Evolutionary conservation across 2,113 vertebrate genomes (phyloP), one percentile per base, ranked within the genome.

Genomic region (Arizona elegans): DNA sequence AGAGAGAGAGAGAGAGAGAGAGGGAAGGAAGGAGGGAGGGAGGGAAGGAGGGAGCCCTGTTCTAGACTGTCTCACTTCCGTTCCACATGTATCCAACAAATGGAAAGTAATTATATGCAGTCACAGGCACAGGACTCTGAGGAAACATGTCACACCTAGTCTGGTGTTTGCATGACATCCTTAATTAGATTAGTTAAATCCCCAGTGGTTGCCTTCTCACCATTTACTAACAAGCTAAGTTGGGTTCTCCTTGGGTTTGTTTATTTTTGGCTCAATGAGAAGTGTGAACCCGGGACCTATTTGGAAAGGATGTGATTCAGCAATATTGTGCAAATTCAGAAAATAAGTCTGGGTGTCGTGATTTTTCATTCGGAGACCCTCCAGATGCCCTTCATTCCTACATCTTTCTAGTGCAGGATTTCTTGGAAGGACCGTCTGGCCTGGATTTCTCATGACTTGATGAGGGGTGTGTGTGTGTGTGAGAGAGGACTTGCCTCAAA

Each of bases 401-500:
- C 90, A 47, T 24, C 54, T 89, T 93, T 86, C 70, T 90, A 70
- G 88, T 93, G 8, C 43, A 43, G 5, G 93, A 93, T 90, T 86
- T 94, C 52, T 91, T 86, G 88, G 53, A 93, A 91, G 29, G 7
- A 65, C 8, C 5, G 54, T 11, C 10, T 93, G 11, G 19, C 24
- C 43, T 90, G 90, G 92, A 24, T 92, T 95, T 94, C 5, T 65
- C n/a, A 50, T 59, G 56, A 33, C 90, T 86, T 23, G 54, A 43
- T 55, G 38, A 43, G 29, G 65, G 3, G 0, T 62, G 26, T 62
- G 24, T 62, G 24, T 62, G 58, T 70, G 29, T 29, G 86, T 50
- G 15, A 50, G 13, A 92, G 33, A 11, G 54, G 91, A 62, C 62
- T 94, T 65, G 59, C 58, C 95, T 47, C 59, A 94, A 90, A 94